A percentile compares a stretch with the other conserved stretches of the same genome.
phyloP scores from a whole-genome alignment of 1,140 invertebrate species.

The Nilaparvata lugens region DNA sequence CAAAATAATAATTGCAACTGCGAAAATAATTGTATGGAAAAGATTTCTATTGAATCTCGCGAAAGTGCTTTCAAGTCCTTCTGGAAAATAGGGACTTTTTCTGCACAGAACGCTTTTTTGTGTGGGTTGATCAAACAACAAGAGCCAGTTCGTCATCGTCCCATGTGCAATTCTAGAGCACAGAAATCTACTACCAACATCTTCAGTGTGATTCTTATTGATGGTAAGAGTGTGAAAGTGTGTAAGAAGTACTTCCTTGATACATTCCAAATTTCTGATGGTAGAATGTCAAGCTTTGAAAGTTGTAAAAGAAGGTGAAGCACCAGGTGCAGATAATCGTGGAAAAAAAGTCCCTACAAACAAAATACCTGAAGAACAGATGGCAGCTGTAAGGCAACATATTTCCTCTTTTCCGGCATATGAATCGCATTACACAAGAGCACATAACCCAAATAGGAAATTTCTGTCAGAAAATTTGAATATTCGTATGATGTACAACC shows the following conservation, averaged over 20 bases:
- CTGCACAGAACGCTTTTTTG: slow-evolving; percentile 11
- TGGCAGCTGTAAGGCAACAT: neutral
- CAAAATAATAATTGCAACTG: no score
- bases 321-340: slow-evolving; percentile 3
- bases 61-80: slow-evolving; percentile 4
- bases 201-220: neutral
- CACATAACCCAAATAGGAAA: slow-evolving; percentile 37
- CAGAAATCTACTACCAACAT: no score
- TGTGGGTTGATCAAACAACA: slow-evolving; percentile 11
- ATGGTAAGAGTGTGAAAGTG: slow-evolving; percentile 1
- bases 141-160: no score
- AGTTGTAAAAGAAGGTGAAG: neutral
- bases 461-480: slow-evolving; percentile 37
- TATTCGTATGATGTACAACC: slow-evolving; percentile 39
- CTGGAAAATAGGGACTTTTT: slow-evolving; percentile 7
- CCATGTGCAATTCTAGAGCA: no score
- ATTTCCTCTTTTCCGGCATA: slow-evolving; percentile 5
- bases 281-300: slow-evolving; percentile 6
- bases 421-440: slow-evolving; percentile 28
- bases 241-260: slow-evolving; percentile 11
- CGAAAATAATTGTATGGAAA: no score
- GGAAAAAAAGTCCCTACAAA: slow-evolving; percentile 5
- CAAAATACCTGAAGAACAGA: slow-evolving; percentile 7
- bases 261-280: slow-evolving; percentile 8
- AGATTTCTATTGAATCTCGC: neutral